Percentiles rank a stretch among this genome's conserved stretches.
Evolutionary conservation across 2,888 invertebrate genomes (phyloP).

Genomic region (Rhaphigaster nebulosa): DNA sequence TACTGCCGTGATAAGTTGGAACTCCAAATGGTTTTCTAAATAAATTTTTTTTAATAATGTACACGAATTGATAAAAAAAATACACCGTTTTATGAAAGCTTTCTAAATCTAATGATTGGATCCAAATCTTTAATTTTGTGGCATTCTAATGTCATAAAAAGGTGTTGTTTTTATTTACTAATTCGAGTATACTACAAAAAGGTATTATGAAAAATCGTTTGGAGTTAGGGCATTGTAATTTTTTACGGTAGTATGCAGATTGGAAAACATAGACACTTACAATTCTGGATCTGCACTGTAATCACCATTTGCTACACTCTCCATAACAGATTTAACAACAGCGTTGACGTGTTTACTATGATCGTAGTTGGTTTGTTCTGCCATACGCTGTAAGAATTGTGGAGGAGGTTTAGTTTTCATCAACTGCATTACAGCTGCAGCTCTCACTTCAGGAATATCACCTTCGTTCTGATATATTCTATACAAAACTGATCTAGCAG

Average conservation of each 20-base stretch:
- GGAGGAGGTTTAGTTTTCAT: slow-evolving; percentile 76
- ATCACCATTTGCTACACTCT: slow-evolving; percentile 54
- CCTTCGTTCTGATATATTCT: slow-evolving; percentile 78
- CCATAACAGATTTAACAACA: slow-evolving; percentile 75
- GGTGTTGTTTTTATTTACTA: too few species aligned
- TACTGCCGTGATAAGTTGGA: too few species aligned
- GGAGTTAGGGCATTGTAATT: too few species aligned
- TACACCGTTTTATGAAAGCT: too few species aligned
- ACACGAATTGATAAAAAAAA: too few species aligned
- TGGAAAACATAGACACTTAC: slow-evolving; percentile 69
- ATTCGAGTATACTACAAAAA: too few species aligned
- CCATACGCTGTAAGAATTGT: slow-evolving; percentile 79
- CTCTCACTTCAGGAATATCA: slow-evolving; percentile 77
- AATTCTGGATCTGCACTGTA: slow-evolving; percentile 68
- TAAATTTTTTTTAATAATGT: too few species aligned
- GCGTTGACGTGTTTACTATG: slow-evolving; percentile 76
- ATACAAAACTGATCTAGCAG: slow-evolving; percentile 74
- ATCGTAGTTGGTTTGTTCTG: slow-evolving; percentile 77
- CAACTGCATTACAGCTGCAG: slow-evolving; percentile 75
- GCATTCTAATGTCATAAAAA: too few species aligned
- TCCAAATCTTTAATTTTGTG: too few species aligned
- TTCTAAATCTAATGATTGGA: too few species aligned
- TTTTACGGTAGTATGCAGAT: neutral
- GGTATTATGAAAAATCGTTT: too few species aligned
- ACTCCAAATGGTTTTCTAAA: too few species aligned